Evolutionary conservation across 2,888 invertebrate genomes (phyloP), one percentile per base, ranked within the genome.

Genomic region (Limnephilus rhombicus): DNA sequence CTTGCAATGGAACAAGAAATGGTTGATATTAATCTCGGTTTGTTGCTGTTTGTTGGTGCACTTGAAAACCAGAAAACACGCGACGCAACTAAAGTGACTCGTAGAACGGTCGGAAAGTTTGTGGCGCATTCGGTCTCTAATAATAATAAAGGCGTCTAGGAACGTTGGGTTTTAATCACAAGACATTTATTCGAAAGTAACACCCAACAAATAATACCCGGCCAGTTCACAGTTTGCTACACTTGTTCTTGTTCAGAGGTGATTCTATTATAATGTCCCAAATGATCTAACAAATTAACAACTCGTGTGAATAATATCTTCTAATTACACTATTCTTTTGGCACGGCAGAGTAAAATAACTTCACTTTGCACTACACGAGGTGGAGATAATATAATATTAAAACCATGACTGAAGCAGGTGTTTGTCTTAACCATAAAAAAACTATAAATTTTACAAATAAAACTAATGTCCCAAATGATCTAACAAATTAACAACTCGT

Each of bases 51-150:
- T 9, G 31, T 82, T 31, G 82, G 34, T 34, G 82, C 82, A 82
- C 82, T 82, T 82, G 31, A 82, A 82, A 34, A 82, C 82, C 34
- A 34, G 31, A 82, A 82, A 34, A 34, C 82, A 82, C 13, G 82
- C 34, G 68, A 68, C 68, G 9, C 68, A n/a, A n/a, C 68, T 9
- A n/a, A 18, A 24, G 45, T 49, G 49, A 49, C 49, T 49, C 18
- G 53, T 24, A 18, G 2, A 68, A 24, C 68, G 24, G 7, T 68
- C 68, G 68, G 24, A 68, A 68, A 68, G 24, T 68, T 68, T 24
- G 68, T 68, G 68, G 68, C n/a, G 68, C 68, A 68, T 68, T 68
- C 24, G 68, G 68, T 68, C 68, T 68, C 24, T 24, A 68, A 68
- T n/a, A n/a, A 24, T 68, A 53, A 9, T 24, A 24, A 49, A 49